phyloP scores from a whole-genome alignment of 1,140 invertebrate genomes.

The Heliconius melpomene region DNA sequence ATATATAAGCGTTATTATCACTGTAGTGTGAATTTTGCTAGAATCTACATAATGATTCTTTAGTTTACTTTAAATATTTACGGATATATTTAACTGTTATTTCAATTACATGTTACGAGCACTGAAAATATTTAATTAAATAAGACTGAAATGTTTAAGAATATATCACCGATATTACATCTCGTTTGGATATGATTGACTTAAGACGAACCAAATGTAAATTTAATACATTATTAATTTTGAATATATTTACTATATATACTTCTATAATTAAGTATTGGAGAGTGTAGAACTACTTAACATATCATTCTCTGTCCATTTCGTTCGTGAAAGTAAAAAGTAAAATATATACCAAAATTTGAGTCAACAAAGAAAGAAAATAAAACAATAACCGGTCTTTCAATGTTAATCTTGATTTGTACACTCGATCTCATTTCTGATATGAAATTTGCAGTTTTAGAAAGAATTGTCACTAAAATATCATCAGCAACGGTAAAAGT shows the following conservation, averaged over 20 bases:
- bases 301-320: too few species aligned
- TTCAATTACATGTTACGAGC: not conserved
- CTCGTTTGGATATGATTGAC: too few species aligned
- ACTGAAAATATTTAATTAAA: not conserved
- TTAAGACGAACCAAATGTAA: too few species aligned
- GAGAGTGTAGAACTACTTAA: too few species aligned
- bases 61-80: slow-evolving; percentile 4
- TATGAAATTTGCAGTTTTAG: not conserved
- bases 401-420: slow-evolving; percentile 6
- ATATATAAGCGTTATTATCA: not conserved
- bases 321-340: not conserved
- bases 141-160: too few species aligned
- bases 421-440: not conserved
- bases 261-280: not conserved
- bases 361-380: not conserved
- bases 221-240: too few species aligned
- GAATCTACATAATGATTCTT: not conserved
- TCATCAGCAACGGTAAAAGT: slow-evolving; percentile 28
- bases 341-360: not conserved
- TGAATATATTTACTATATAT: too few species aligned
- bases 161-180: too few species aligned
- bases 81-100: not conserved
- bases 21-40: not conserved
- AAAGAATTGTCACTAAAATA: slow-evolving; percentile 16
- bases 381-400: not conserved